These are phyloP conservation scores for Nomada goodeniana DNA, from an alignment of 2,888 invertebrate genomes.

Conservation along the genomic window DNA sequence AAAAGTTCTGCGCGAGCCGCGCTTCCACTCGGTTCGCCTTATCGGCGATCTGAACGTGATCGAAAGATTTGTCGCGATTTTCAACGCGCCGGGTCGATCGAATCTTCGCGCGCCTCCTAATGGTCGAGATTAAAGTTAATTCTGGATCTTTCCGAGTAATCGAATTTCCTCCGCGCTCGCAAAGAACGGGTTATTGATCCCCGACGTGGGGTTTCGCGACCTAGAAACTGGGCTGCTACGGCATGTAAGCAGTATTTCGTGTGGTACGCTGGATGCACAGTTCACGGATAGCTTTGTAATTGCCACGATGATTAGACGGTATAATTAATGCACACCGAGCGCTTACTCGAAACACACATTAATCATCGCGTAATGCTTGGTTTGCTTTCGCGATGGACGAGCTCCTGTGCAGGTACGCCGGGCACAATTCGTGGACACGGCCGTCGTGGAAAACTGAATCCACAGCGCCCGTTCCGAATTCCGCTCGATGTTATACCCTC, in stretches of 20 bases:
- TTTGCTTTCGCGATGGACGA: constrained; percentile 19
- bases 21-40: constrained; percentile 5
- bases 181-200: not conserved
- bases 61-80: not conserved
- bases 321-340: constrained; percentile 63
- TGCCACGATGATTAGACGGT: constrained; percentile 56
- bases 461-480: too few relatives aligned
- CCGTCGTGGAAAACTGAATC: too few relatives aligned
- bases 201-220: not conserved
- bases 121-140: too few relatives aligned
- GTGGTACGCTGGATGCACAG: constrained; percentile 8
- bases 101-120: too few relatives aligned
- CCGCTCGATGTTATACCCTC: too few relatives aligned
- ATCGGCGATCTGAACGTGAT: not conserved
- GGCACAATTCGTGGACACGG: too few relatives aligned
- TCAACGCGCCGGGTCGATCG: too few relatives aligned
- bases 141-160: not conserved
- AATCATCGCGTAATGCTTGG: constrained; percentile 50
- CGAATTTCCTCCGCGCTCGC: not conserved
- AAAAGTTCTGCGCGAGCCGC: not conserved
- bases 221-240: not conserved
- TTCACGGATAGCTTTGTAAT: constrained; percentile 52
- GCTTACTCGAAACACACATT: constrained; percentile 41
- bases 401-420: constrained; percentile 2
- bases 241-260: constrained; percentile 40